These are phyloP conservation scores for Falcunculus frontatus DNA, from an alignment of 2,113 vertebrate genomes.

Conservation along the genomic window DNA sequence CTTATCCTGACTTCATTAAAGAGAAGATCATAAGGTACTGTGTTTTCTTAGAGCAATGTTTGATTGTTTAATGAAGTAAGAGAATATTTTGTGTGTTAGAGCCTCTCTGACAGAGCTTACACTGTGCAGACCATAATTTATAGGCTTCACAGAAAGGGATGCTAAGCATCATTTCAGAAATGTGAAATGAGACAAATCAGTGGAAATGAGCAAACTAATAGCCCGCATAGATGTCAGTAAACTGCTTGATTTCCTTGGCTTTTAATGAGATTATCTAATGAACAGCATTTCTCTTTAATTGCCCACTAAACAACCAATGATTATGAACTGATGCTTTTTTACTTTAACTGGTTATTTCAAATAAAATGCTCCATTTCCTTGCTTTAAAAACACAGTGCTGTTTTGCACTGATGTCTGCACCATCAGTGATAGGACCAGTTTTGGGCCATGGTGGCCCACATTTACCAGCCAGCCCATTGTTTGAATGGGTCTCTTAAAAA, in stretches of 20 bases:
- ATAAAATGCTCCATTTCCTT: not conserved
- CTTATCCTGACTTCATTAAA: not conserved
- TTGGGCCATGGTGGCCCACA: rapidly evolving
- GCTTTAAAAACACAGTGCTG: not conserved
- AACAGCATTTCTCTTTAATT: not conserved
- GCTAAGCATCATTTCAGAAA: not conserved
- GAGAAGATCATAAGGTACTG: not conserved
- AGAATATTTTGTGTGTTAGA: not conserved
- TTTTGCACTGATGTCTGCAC: not conserved
- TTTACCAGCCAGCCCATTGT: not conserved
- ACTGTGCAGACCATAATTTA: not conserved
- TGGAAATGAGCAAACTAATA: not conserved
- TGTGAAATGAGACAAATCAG: not conserved
- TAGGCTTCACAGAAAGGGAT: not conserved
- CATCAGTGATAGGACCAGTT: not conserved
- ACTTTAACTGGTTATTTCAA: not conserved
- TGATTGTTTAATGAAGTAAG: not conserved
- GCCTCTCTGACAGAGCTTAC: not conserved
- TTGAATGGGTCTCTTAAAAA: not conserved
- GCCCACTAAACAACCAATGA: not conserved
- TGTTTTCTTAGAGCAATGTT: not conserved
- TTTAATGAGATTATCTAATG: not conserved
- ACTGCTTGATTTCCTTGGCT: not conserved
- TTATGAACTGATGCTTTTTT: not conserved
- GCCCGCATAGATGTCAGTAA: not conserved